Evolutionary conservation across 1,140 invertebrate species (phyloP).

Genomic region (Heliconius melpomene): DNA sequence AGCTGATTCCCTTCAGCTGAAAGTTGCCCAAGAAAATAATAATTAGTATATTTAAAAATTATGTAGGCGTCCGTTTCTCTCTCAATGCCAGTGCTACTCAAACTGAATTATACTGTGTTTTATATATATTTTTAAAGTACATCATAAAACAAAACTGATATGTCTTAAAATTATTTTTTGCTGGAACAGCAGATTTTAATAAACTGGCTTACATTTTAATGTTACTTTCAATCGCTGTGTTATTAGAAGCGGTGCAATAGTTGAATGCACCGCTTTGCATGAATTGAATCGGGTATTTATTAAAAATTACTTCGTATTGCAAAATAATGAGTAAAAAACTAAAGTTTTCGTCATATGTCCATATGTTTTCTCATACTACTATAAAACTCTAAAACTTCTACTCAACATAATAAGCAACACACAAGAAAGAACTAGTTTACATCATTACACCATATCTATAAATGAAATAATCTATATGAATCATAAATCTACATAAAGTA

Average conservation of each 20-base stretch:
- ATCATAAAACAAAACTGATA: neutral
- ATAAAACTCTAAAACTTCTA: no score
- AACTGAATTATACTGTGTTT: neutral
- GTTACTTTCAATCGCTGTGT: neutral
- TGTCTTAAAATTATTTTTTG: neutral
- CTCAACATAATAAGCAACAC: neutral
- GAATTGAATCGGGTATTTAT: no score
- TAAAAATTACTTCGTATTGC: no score
- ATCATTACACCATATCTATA: neutral
- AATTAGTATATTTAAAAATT: constrained; percentile 21
- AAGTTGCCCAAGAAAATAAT: constrained; percentile 67
- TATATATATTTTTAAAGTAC: neutral
- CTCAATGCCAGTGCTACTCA: neutral
- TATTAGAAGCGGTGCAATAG: neutral
- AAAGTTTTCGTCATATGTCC: no score
- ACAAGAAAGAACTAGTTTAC: neutral
- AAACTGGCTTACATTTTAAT: neutral
- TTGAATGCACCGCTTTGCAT: no score
- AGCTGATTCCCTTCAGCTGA: constrained; percentile 80
- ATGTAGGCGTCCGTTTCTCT: neutral
- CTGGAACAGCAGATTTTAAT: no score
- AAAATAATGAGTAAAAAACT: no score
- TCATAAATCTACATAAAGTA: neutral
- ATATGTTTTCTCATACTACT: no score
- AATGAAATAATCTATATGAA: neutral